A percentile compares a stretch with the other conserved stretches of the same genome.
Evolutionary conservation across 2,113 vertebrate genomes (phyloP).

Genomic region (Cygnus atratus): DNA sequence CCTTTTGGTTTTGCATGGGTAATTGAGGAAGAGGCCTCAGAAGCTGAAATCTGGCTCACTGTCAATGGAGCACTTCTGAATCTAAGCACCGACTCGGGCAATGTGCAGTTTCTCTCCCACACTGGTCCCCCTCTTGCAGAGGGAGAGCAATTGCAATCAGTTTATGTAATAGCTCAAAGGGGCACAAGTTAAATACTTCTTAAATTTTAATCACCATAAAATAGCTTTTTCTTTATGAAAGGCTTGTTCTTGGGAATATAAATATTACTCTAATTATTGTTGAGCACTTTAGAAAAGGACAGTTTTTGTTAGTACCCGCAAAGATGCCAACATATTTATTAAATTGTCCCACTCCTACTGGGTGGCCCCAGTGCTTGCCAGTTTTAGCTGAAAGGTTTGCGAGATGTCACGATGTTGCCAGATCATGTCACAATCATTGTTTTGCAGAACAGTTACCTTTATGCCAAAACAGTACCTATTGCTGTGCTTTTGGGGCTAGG

Average conservation of each 20-base stretch:
- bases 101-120: background rate
- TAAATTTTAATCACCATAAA: background rate
- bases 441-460: background rate
- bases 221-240: background rate
- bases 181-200: background rate
- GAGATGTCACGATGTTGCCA: background rate
- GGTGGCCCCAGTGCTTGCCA: background rate
- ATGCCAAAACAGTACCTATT: background rate
- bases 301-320: background rate
- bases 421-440: background rate
- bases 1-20: conserved; percentile 6
- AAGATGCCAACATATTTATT: background rate
- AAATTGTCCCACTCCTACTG: background rate
- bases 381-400: background rate
- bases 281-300: background rate
- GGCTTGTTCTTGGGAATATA: background rate
- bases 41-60: background rate
- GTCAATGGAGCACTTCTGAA: conserved; percentile 7
- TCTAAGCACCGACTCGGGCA: conserved; percentile 17
- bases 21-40: conserved; percentile 26
- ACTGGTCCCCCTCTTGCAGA: background rate
- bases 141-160: background rate
- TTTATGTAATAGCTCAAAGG: background rate
- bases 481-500: background rate
- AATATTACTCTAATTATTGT: background rate